Conservation (phyloP, 1,140 invertebrate genomes). For the Babylonia areolata region DNA sequence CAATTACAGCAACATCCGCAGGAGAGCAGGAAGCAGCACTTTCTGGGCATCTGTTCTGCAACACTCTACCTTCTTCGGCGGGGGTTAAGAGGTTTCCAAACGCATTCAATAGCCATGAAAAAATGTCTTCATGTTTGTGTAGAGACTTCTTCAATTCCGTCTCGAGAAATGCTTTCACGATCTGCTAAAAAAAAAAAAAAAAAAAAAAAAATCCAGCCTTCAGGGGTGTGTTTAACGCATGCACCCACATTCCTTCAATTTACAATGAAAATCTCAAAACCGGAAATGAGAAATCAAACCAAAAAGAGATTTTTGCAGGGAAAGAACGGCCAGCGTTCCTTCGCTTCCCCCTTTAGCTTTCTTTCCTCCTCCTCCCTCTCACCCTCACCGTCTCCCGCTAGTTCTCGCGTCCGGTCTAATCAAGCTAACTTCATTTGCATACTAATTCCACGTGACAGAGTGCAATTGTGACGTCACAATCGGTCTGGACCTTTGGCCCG, state of each 20-base stretch:
- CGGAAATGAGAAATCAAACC: constrained; percentile 11
- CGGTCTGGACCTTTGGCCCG: constrained; percentile 15
- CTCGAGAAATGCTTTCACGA: too few relatives aligned
- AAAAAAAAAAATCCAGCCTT: too few relatives aligned
- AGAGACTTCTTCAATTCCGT: too few relatives aligned
- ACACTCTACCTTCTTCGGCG: too few relatives aligned
- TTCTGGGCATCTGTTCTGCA: too few relatives aligned
- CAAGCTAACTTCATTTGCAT: constrained; percentile 40
- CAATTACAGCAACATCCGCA: too few relatives aligned
- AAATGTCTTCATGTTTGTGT: too few relatives aligned
- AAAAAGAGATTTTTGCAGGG: background rate
- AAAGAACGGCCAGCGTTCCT: background rate
- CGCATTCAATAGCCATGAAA: too few relatives aligned
- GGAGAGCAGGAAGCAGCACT: too few relatives aligned
- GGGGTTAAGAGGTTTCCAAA: too few relatives aligned
- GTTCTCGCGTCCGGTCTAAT: constrained; percentile 30
- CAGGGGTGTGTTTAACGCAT: background rate
- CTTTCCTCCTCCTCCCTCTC: background rate
- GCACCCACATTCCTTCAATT: background rate
- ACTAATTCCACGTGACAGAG: constrained; percentile 37
- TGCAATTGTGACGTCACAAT: constrained; percentile 38
- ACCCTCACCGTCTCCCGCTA: background rate
- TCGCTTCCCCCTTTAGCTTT: background rate
- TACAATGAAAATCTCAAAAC: background rate
- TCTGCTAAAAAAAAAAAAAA: too few relatives aligned